Conservation (phyloP, 2,113 vertebrate species). For the Paradoxurus hermaphroditus region DNA sequence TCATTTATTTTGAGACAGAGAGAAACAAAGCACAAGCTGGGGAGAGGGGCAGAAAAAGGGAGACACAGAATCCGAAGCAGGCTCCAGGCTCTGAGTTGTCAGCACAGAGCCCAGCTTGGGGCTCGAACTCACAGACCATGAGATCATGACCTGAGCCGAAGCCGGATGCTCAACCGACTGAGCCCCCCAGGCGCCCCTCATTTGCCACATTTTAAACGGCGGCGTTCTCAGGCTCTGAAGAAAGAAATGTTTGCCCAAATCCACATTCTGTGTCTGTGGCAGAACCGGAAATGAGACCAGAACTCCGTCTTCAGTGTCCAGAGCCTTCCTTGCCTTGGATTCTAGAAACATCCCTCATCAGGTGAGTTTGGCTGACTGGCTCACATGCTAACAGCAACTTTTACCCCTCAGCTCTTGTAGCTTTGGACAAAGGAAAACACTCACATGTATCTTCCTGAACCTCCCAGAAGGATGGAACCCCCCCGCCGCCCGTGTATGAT, state of each 20-base stretch:
- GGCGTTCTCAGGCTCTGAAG: background rate
- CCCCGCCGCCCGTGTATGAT: rapidly evolving
- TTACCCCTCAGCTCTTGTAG: rapidly evolving
- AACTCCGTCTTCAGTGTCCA: rapidly evolving
- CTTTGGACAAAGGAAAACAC: rapidly evolving
- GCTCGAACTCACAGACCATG: rapidly evolving
- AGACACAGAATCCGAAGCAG: too few species aligned
- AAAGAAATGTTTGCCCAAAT: background rate
- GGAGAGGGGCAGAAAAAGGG: too few species aligned
- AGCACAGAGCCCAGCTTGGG: too few species aligned
- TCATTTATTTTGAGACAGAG: too few species aligned
- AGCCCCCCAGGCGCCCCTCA: too few species aligned
- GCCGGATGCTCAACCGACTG: too few species aligned
- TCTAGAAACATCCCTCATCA: background rate
- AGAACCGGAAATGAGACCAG: background rate
- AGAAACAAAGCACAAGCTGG: too few species aligned
- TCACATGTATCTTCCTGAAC: rapidly evolving
- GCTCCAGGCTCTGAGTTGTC: too few species aligned
- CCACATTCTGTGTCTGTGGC: rapidly evolving
- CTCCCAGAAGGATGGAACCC: rapidly evolving
- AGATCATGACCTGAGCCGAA: too few species aligned
- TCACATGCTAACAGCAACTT: too few species aligned
- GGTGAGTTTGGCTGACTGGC: background rate
- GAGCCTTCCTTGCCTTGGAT: background rate
- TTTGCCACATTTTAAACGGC: background rate